phyloP scores from a whole-genome alignment of 2,888 invertebrate species.

The Dioctria linearis region DNA sequence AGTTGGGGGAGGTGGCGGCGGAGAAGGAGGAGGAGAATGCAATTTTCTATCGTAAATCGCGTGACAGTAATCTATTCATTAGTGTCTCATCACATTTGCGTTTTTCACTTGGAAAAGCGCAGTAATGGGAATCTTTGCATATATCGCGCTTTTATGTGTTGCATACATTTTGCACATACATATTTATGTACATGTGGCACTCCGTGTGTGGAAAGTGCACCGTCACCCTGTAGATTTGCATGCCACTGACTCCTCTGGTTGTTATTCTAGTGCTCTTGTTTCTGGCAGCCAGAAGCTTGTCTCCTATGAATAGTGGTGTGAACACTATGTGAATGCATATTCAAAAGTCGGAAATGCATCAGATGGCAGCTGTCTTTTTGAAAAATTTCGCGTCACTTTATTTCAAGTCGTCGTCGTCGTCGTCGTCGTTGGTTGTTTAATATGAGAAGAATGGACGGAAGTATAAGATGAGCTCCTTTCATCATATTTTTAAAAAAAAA shows the following conservation, averaged over 20 bases:
- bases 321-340: constrained; percentile 16
- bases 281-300: not conserved
- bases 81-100: constrained; percentile 62
- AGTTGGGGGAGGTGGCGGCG: too few relatives aligned
- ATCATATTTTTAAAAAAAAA: too few relatives aligned
- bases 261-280: too few relatives aligned
- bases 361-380: not conserved
- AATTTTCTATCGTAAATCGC: constrained; percentile 59
- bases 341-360: constrained; percentile 35
- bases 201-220: not conserved
- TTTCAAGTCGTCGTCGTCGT: not conserved
- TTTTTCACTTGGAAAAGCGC: constrained; percentile 58
- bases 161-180: too few relatives aligned
- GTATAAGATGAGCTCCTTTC: not conserved
- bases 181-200: too few relatives aligned
- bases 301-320: not conserved
- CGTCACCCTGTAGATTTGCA: not conserved
- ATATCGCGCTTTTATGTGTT: not conserved
- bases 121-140: constrained; percentile 15
- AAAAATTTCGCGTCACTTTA: not conserved
- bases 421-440: not conserved
- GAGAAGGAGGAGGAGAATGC: not conserved
- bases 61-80: constrained; percentile 63
- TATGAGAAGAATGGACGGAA: constrained; percentile 15
- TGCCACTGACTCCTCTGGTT: not conserved